Evolutionary conservation across 2,113 vertebrate genomes (phyloP), one percentile per base, ranked within the genome.

Genomic region (Cyanocitta stelleri): DNA sequence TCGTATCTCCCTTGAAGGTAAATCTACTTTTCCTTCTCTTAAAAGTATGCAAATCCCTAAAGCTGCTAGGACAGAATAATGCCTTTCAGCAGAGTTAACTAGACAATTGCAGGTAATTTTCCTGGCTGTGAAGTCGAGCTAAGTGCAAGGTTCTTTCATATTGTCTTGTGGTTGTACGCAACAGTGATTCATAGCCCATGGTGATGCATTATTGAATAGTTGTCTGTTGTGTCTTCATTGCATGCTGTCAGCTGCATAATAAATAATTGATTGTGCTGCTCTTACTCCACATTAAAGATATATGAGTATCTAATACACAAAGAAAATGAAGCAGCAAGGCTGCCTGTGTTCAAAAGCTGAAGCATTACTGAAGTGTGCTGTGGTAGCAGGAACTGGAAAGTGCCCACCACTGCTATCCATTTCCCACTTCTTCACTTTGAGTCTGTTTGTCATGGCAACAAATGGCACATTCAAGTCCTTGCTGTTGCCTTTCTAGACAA

Each of bases 221-320:
- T 95, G 85, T 94, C 96, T 96, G 76, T 96, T 88, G 85, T 89
- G 85, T 95, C 93, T 96, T 92, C 95, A 96, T 94, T 89, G 92
- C 68, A 37, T 5, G n/a, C 90, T 95, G 88, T 96, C 93, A 95
- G 90, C 95, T 94, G 76, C n/a, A 6, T 61, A 63, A 93, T 97
- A 95, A 97, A 96, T 96, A 96, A 96, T 96, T 94, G 88, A 97
- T 96, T 61, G n/a, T 67, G 54, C 95, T 96, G 95, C 96, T 96
- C 83, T 96, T 96, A 94, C 90, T 94, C 73, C 79, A 49, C 92
- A 95, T 97, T 93, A 96, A 95, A 95, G 95, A 96, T 97, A 94
- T 85, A 97, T 97, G 96, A 96, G 90, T 90, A 68, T 84, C 87
- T 94, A 93, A 96, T 92, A 95, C 61, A 64, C 19, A 51, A 84